phyloP scores from a whole-genome alignment of 1,140 invertebrate genomes.

The Lutraria rhynchaena region DNA sequence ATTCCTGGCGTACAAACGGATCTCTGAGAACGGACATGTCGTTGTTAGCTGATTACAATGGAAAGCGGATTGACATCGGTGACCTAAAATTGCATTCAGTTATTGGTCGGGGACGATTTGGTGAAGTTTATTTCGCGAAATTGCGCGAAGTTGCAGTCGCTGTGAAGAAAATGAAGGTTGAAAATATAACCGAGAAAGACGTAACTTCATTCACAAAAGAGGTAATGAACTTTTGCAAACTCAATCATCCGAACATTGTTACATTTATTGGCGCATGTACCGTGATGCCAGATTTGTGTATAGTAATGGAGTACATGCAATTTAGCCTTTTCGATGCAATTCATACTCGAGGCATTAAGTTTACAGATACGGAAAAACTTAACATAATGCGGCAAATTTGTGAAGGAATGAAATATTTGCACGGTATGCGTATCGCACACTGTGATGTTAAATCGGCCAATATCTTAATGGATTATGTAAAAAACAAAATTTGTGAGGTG shows the following conservation, averaged over 20 bases:
- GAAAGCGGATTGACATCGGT: conserved; percentile 52
- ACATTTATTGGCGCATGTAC: conserved; percentile 63
- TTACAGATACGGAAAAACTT: background rate
- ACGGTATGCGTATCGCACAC: conserved; percentile 1
- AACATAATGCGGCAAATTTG: conserved; percentile 15
- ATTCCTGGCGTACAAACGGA: conserved; percentile 33
- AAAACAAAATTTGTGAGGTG: conserved; percentile 13
- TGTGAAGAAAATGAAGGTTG: conserved; percentile 61
- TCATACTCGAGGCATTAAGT: conserved; percentile 49
- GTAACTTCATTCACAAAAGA: conserved; percentile 59
- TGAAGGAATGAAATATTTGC: conserved; percentile 33
- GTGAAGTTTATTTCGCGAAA: conserved; percentile 58
- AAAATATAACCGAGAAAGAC: conserved; percentile 51
- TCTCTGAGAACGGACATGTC: conserved; percentile 39
- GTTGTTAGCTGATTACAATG: conserved; percentile 41
- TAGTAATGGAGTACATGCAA: conserved; percentile 69
- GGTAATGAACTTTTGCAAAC: conserved; percentile 44
- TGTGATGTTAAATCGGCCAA: conserved; percentile 19
- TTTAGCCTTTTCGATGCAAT: conserved; percentile 63
- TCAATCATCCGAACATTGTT: conserved; percentile 66
- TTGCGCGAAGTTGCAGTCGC: conserved; percentile 61
- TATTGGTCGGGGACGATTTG: conserved; percentile 60
- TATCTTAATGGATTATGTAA: conserved; percentile 4
- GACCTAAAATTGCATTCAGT: conserved; percentile 50
- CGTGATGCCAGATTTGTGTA: conserved; percentile 58